Base-by-base conservation (phyloP, 2,888 invertebrate genomes). In the Callyntrura guangdongensis region DNA sequence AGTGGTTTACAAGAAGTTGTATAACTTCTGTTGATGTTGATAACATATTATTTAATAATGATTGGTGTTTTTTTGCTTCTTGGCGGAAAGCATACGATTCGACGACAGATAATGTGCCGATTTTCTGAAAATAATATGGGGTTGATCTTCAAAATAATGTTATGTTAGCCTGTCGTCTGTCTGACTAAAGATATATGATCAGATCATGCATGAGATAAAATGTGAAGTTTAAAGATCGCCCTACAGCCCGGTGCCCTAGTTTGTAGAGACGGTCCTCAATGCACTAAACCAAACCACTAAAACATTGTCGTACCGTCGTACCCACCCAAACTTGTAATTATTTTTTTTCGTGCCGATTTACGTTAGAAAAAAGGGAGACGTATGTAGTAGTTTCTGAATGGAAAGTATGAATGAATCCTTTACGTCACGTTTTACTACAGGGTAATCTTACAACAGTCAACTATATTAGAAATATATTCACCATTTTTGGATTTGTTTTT, bases 151-250 rank as follows among this genome's bases (percentile, higher is more conserved):
- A n/a, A 69, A n/a, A 67, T 53, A 74, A 47, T 74, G 74, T 72
- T 72, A 20, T 45, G 14, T 22, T 8, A 77, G 53, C 14, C 22
- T 77, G 77, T 77, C 77, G 77, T 77, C 77, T 77, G 53, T 77
- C 49, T 53, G 53, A 25, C 9, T 9, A 12, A 67, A 8, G 25
- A 45, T 22, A 8, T 22, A 27, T 67, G 25, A 8, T 22, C 0
- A 22, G 25, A 8, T 22, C 36, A 36, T 36, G 36, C 36, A 36
- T 36, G 36, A 36, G 36, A n/a, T n/a, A n/a, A n/a, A n/a, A n/a
- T n/a, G n/a, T n/a, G n/a, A n/a, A n/a, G n/a, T n/a, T n/a, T n/a
- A n/a, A 8, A 25, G 27, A 12, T 67, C 67, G 6, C 36, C 36
- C 36, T 36, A 6, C 36, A 36, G 36, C 36, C 27, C 3, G 27